Conservation (phyloP, 2,113 vertebrate species). For the Ciconia maguari region DNA sequence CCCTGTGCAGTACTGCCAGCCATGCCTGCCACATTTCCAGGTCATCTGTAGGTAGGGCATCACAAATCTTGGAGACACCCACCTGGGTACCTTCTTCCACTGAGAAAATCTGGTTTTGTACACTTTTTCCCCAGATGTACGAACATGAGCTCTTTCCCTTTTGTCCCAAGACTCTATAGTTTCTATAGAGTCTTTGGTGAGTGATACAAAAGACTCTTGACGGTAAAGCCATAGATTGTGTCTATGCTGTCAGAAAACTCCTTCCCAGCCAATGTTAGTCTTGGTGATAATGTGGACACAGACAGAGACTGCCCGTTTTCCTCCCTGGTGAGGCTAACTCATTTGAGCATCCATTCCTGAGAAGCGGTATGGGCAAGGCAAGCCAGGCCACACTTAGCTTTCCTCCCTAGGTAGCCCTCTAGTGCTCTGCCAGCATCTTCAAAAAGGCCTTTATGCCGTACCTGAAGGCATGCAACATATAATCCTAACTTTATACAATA, state of each 20-base stretch:
- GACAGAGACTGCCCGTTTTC: not conserved
- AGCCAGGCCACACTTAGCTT: not conserved
- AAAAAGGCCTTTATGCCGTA: not conserved
- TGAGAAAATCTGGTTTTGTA: not conserved
- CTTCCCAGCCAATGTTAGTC: not conserved
- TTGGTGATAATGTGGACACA: not conserved
- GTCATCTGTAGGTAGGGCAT: not conserved
- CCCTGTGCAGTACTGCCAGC: not conserved
- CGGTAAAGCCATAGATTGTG: not conserved
- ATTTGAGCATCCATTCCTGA: not conserved
- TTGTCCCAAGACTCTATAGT: not conserved
- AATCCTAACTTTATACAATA: not conserved
- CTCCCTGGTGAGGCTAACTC: not conserved
- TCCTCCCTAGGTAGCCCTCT: not conserved
- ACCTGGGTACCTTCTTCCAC: not conserved
- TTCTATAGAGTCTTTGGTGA: not conserved
- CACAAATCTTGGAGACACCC: not conserved
- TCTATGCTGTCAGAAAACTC: not conserved
- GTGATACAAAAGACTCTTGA: not conserved
- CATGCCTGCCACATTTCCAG: not conserved
- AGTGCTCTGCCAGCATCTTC: not conserved
- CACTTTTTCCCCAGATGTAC: too few relatives aligned
- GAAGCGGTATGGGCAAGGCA: not conserved
- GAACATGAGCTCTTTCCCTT: not conserved
- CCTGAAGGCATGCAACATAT: not conserved